Evolutionary conservation across 2,113 vertebrate species (phyloP).

Genomic region (Mus spicilegus): DNA sequence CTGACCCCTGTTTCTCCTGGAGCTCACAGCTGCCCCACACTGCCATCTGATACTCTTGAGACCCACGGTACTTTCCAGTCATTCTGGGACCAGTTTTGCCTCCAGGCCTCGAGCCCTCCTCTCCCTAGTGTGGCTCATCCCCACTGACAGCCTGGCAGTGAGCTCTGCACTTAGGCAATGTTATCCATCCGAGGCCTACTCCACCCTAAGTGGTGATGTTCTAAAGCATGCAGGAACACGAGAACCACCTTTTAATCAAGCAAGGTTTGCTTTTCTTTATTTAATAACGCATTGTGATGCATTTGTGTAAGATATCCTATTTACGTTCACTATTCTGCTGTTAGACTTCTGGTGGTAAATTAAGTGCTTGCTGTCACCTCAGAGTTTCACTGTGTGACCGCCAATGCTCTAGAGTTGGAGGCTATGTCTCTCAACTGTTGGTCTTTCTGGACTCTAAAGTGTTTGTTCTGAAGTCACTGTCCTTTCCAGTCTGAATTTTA

Average conservation of each 20-base stretch:
- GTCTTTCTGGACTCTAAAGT: slow-evolving; percentile 46
- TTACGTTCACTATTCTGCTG: slow-evolving; percentile 49
- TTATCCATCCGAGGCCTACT: not conserved
- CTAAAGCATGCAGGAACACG: slow-evolving; percentile 40
- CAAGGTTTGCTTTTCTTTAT: slow-evolving; percentile 21
- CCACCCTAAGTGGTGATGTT: not conserved
- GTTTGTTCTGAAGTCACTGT: not conserved
- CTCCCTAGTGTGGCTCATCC: not conserved
- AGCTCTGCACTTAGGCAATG: not conserved
- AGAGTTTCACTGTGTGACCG: slow-evolving; percentile 48
- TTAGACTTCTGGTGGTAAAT: slow-evolving; percentile 52
- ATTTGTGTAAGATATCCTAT: slow-evolving; percentile 25
- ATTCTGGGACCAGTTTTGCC: not conserved
- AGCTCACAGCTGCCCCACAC: not conserved
- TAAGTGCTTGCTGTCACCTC: not conserved
- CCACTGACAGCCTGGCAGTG: not conserved
- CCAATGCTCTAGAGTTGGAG: slow-evolving; percentile 21
- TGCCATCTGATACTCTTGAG: not conserved
- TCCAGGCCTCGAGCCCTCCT: not conserved
- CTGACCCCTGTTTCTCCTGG: not conserved
- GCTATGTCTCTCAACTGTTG: slow-evolving; percentile 33
- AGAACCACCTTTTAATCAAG: not conserved
- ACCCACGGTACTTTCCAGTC: not conserved
- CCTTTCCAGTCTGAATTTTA: too few species aligned
- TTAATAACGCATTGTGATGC: not conserved